Evolutionary conservation across 1,140 invertebrate genomes (phyloP), one percentile per base, ranked within the genome.

Genomic region (Penaeus vannamei): DNA sequence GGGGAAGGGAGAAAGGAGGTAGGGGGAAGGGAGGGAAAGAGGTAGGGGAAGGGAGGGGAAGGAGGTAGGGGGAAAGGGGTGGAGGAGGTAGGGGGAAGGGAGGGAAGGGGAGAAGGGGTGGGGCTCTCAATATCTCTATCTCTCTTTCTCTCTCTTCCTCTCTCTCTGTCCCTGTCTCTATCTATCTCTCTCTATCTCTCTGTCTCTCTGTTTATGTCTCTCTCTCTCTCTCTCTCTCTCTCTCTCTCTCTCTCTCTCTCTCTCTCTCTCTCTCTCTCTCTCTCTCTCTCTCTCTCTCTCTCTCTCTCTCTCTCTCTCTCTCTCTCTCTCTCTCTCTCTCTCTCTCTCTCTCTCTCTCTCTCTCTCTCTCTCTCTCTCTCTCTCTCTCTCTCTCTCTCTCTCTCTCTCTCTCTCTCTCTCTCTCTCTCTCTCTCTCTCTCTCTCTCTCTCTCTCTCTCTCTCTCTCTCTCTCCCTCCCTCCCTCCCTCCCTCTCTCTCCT

Each of bases 171-270:
- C n/a, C n/a, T n/a, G n/a, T n/a, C n/a, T n/a, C n/a, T n/a, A n/a
- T n/a, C n/a, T n/a, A n/a, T n/a, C n/a, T n/a, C n/a, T n/a, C n/a
- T n/a, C n/a, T n/a, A n/a, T n/a, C 69, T 61, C 72, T 60, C 76
- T 61, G 20, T 60, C 7, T 7, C 64, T 60, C 76, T 29, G n/a
- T n/a, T n/a, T n/a, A n/a, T n/a, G n/a, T 86, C 72, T 66, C 64
- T 66, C 64, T 64, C 76, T n/a, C 77, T 42, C 76, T 32, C 80
- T 82, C 80, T 82, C 46, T n/a, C 26, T 46, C 17, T 5, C 60
- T n/a, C 12, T n/a, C 77, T 42, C 77, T 26, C 20, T 5, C 12
- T 4, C 22, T 4, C 59, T 42, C 36, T 46, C 60, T n/a, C 53
- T 60, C 85, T 62, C 85, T 62, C n/a, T n/a, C 14, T 19, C 23